Evolutionary conservation across 2,113 vertebrate species (phyloP).

Genomic region (Hippopotamus amphibius): DNA sequence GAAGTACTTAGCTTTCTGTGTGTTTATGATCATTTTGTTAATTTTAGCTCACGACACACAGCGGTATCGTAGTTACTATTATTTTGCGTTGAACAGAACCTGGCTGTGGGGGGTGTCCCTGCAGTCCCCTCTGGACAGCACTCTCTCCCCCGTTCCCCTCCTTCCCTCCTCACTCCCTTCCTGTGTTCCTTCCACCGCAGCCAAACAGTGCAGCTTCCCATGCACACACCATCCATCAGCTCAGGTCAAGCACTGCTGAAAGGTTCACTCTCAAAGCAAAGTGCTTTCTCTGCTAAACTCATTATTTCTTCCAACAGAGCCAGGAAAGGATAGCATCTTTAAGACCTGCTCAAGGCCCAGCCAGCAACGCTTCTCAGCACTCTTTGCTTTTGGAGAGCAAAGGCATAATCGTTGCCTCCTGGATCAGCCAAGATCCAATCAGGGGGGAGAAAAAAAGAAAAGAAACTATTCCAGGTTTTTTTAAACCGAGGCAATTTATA

Average conservation of each 20-base stretch:
- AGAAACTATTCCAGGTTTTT: not conserved
- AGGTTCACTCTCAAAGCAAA: slow-evolving; percentile 67
- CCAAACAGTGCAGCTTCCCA: not conserved
- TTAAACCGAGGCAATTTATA: not conserved
- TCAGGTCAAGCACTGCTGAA: slow-evolving; percentile 69
- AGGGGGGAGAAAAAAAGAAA: not conserved
- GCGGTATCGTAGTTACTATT: not conserved
- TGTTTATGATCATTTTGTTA: not conserved
- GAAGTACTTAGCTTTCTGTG: not conserved
- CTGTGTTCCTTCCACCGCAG: not conserved
- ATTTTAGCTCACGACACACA: not conserved
- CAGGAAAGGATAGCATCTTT: slow-evolving; percentile 58
- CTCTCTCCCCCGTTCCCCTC: accelerated
- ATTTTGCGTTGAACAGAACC: not conserved
- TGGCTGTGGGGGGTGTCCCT: not conserved
- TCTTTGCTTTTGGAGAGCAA: slow-evolving; percentile 69
- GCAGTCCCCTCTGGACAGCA: not conserved
- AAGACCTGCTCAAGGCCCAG: slow-evolving; percentile 42
- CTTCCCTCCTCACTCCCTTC: accelerated
- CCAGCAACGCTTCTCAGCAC: slow-evolving; percentile 45
- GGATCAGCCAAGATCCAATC: not conserved
- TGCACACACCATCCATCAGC: slow-evolving; percentile 44
- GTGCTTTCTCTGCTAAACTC: slow-evolving; percentile 77
- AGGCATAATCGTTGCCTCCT: slow-evolving; percentile 38
- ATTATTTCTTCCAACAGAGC: slow-evolving; percentile 73